Evolutionary conservation across 2,888 invertebrate species (phyloP).

Genomic region (Caenorhabditis sp.): DNA sequence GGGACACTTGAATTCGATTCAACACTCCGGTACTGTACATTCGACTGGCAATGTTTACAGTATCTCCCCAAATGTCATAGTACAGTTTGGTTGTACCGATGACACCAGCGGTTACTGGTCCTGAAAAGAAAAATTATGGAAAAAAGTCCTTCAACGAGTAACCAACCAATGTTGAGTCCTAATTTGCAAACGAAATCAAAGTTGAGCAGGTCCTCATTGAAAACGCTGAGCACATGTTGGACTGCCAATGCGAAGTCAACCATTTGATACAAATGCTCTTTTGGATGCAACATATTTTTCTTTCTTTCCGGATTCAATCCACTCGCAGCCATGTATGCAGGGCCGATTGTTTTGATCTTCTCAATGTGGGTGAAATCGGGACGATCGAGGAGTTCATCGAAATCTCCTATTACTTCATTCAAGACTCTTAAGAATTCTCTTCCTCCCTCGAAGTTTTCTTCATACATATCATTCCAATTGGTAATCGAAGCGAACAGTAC

Average conservation of each 20-base stretch:
- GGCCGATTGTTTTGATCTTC: slow-evolving; percentile 90
- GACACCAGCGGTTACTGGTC: slow-evolving; percentile 93
- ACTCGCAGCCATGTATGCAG: slow-evolving; percentile 97
- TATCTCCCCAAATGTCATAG: slow-evolving; percentile 99
- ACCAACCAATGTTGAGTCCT: slow-evolving; percentile 88
- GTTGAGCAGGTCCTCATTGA: slow-evolving; percentile 92
- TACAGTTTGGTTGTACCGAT: slow-evolving; percentile 96
- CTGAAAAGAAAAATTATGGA: slow-evolving; percentile 83
- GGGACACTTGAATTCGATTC: slow-evolving; percentile 87
- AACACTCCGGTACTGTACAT: slow-evolving; percentile 97
- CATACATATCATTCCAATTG: slow-evolving; percentile 98
- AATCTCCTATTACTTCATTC: slow-evolving; percentile 94
- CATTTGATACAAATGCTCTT: slow-evolving; percentile 85
- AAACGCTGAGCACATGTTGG: slow-evolving; percentile 91
- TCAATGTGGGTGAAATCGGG: slow-evolving; percentile 88
- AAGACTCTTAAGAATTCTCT: slow-evolving; percentile 95
- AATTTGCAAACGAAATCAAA: slow-evolving; percentile 90
- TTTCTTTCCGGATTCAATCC: slow-evolving; percentile 92
- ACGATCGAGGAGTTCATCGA: slow-evolving; percentile 92
- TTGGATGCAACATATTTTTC: slow-evolving; percentile 84
- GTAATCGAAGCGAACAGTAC: slow-evolving; percentile 97
- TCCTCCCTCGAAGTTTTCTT: slow-evolving; percentile 94
- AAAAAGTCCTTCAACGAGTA: not conserved
- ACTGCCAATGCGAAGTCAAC: slow-evolving; percentile 95
- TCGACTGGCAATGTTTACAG: slow-evolving; percentile 96